These are phyloP conservation scores for Thamnophis sirtalis DNA, from an alignment of 2,113 vertebrate genomes.

Conservation along the genomic window DNA sequence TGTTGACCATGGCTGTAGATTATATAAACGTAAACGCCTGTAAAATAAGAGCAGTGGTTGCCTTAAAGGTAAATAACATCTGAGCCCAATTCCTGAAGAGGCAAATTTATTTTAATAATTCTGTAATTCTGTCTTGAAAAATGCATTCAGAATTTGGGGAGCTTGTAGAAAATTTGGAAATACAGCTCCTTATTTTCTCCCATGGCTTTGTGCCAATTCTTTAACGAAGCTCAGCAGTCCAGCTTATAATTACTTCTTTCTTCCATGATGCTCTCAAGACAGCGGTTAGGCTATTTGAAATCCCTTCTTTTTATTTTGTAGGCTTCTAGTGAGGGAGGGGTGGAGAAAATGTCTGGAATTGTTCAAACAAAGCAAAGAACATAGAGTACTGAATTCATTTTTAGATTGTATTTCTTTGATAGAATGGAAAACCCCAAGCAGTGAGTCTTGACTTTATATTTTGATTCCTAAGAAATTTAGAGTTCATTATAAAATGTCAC, in stretches of 20 bases:
- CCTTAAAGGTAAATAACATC: not conserved
- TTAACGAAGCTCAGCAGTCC: not conserved
- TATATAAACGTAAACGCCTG: not conserved
- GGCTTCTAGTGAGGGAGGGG: not conserved
- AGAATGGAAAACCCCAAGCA: not conserved
- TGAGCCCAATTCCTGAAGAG: not conserved
- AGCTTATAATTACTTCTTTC: not conserved
- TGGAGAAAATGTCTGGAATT: conserved; percentile 64
- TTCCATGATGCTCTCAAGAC: not conserved
- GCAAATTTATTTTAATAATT: not conserved
- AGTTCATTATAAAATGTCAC: not conserved
- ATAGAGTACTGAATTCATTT: not conserved
- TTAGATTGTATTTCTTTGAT: not conserved
- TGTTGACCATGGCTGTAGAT: not conserved
- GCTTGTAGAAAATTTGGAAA: not conserved
- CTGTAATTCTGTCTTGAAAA: not conserved
- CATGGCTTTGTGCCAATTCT: not conserved
- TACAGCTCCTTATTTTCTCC: not conserved
- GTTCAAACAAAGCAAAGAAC: conserved; percentile 35
- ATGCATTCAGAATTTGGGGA: not conserved
- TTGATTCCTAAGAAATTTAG: not conserved
- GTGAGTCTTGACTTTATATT: too few species aligned
- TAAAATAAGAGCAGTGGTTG: not conserved
- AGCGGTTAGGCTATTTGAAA: not conserved
- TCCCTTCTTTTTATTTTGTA: not conserved